These are phyloP conservation scores for Agelas oroides DNA, from an alignment of 37 sponge, comb jelly and placozoan genomes.

Conservation along the genomic window DNA sequence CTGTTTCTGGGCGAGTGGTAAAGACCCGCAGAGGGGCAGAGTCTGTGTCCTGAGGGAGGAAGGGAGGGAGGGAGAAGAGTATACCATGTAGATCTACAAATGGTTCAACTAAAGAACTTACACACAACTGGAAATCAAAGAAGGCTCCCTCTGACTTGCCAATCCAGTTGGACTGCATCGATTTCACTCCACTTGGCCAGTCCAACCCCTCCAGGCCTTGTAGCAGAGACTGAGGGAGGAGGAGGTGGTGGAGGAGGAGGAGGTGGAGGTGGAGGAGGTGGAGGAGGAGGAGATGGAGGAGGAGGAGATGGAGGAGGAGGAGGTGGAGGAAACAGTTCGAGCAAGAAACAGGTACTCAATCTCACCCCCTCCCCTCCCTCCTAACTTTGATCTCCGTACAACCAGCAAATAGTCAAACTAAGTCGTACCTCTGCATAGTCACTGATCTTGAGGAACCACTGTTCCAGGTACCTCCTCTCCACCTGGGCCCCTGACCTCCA, in stretches of 20 bases:
- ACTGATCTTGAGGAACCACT: slow-evolving; percentile 88
- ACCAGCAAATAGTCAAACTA: no score
- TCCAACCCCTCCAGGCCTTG: slow-evolving; percentile 76
- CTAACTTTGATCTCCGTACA: no score
- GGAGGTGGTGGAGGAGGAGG: background rate
- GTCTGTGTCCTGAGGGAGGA: background rate
- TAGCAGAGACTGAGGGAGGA: slow-evolving; percentile 48
- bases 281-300: background rate
- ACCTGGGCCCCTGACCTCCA: slow-evolving; percentile 90
- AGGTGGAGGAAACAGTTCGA: background rate
- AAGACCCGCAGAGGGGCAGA: slow-evolving; percentile 33
- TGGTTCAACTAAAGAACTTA: background rate
- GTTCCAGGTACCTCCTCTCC: slow-evolving; percentile 67
- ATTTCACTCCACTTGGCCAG: slow-evolving; percentile 82
- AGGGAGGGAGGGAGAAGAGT: background rate
- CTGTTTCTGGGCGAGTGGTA: slow-evolving; percentile 74
- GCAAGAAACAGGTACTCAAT: no score
- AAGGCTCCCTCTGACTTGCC: slow-evolving; percentile 70
- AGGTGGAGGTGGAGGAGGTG: background rate
- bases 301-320: slow-evolving; percentile 1
- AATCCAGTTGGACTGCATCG: slow-evolving; percentile 82
- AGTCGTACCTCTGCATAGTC: slow-evolving; percentile 69
- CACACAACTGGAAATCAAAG: slow-evolving; percentile 73
- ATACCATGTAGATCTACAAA: background rate
- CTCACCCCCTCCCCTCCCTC: no score